Evolutionary conservation across 2,113 vertebrate species (phyloP), one percentile per base, ranked within the genome.

Genomic region (Tupaia tana): DNA sequence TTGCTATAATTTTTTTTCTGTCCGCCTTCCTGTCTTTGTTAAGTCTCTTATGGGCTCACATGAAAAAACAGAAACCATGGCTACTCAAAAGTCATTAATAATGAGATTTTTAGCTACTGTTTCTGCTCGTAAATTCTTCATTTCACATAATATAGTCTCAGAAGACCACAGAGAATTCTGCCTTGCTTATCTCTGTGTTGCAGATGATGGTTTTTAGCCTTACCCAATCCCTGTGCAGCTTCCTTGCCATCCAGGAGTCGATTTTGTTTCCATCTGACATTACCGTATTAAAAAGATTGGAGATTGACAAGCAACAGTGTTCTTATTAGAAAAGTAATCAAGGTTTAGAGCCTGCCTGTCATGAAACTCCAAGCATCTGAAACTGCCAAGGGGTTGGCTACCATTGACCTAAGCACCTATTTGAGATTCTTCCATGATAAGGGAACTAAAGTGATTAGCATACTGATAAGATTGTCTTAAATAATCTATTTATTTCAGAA

Each of bases 261-360:
- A 96, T 95, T 83, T 80, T 98, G 73, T 93, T 89, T 96, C 92
- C 61, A 52, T 63, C 95, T 96, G 64, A 96, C 61, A 84, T 96
- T 97, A 98, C 94, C 13, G 18, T 91, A 85, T 97, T 96, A 96
- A 98, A 96, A 75, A 97, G 87, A 97, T 84, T 89, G 91, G 86
- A 96, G 93, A 97, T 69, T 97, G 97, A 97, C 73, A 97, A 96
- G 93, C 90, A 97, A 27, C 91, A 96, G 9, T 86, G n/a, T 89
- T 97, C 69, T 96, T 98, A 98, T 97, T 90, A 93, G 91, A 75
- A 93, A 98, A 98, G 29, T 97, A 97, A 98, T 98, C 92, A 97
- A 97, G 90, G 66, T 94, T 98, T 97, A 96, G 69, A 95, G 81
- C 24, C 11, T 95, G 25, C 93, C 64, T 96, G 4, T 92, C 87